phyloP scores from a whole-genome alignment of 2,113 vertebrate genomes.

The Hassar affinis region DNA sequence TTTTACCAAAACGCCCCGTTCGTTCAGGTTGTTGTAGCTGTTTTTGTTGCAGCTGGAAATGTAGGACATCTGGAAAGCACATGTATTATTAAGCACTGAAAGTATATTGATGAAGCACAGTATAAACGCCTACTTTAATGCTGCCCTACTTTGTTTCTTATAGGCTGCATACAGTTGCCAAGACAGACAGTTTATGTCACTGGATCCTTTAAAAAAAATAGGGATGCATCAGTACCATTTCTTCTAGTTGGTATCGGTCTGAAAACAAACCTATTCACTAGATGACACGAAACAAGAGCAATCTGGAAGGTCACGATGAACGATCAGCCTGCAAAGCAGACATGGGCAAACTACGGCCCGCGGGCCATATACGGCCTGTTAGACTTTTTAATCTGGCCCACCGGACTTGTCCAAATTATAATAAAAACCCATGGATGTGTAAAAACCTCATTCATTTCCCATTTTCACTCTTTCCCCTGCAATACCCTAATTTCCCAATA shows the following conservation, averaged over 20 bases:
- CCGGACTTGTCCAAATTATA: no score
- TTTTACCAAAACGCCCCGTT: slow-evolving; percentile 46
- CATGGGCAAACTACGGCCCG: no score
- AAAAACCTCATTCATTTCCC: no score
- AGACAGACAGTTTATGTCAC: slow-evolving; percentile 3
- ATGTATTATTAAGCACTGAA: slow-evolving; percentile 50
- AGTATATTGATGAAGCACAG: slow-evolving; percentile 59
- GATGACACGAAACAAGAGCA: background rate
- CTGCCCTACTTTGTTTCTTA: slow-evolving; percentile 52
- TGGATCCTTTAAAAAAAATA: no score
- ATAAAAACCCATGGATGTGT: no score
- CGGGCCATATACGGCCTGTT: no score
- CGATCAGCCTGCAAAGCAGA: no score
- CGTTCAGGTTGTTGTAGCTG: slow-evolving; percentile 23
- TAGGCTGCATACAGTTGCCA: slow-evolving; percentile 28
- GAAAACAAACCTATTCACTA: background rate
- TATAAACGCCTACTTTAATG: slow-evolving; percentile 37
- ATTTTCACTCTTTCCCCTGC: no score
- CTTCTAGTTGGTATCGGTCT: background rate
- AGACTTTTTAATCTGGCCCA: no score
- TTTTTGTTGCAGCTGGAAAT: slow-evolving; percentile 49
- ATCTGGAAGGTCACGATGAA: background rate
- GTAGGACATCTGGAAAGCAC: slow-evolving; percentile 61
- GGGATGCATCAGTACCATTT: background rate
- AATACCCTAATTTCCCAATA: no score